Evolutionary conservation across 2,888 invertebrate genomes (phyloP), one percentile per base, ranked within the genome.

Genomic region (Drosophila cognata): DNA sequence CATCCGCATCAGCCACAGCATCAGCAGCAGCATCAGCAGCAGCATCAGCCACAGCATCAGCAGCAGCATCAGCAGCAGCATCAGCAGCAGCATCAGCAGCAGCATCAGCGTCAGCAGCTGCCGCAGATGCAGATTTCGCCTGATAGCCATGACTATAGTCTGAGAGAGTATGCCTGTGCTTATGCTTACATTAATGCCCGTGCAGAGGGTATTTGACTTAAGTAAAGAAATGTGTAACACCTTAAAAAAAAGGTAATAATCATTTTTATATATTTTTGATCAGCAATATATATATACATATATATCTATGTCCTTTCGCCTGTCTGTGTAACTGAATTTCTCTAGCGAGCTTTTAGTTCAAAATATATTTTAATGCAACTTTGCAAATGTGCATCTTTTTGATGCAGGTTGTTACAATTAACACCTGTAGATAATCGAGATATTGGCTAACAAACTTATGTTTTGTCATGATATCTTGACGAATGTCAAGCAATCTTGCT

Each of bases 41-140:
- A 53, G 21, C 57, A 28, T n/a, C 38, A 38, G 13, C 33, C 21
- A 43, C 64, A 52, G 48, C 72, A 53, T 25, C 57, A 36, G 16
- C 21, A 61, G 51, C 51, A 53, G 21, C 59, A 28, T 21, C 41
- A 41, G 16, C 67, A 64, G 62, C 71, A 61, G 72, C 83, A 48
- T 28, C 51, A 53, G 21, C 58, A 53, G 50, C 64, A 52, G 48
- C 72, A 53, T 25, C 57, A 36, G 16, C 21, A 61, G 51, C 51
- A 53, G 21, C 59, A 28, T 21, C 41, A 41, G 16, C 33, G 61
- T 56, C 67, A 64, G 62, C 71, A 61, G 72, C 83, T 60, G 70
- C 65, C 55, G 80, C 71, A 67, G 81, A 77, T 79, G 69, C 73
- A 78, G 61, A 61, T 56, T 69, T 79, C 48, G 46, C 52, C 50